Percentiles rank a stretch among this genome's conserved stretches.
Conservation (phyloP, 2,797 vertebrate species). For the Staurois parvus region DNA sequence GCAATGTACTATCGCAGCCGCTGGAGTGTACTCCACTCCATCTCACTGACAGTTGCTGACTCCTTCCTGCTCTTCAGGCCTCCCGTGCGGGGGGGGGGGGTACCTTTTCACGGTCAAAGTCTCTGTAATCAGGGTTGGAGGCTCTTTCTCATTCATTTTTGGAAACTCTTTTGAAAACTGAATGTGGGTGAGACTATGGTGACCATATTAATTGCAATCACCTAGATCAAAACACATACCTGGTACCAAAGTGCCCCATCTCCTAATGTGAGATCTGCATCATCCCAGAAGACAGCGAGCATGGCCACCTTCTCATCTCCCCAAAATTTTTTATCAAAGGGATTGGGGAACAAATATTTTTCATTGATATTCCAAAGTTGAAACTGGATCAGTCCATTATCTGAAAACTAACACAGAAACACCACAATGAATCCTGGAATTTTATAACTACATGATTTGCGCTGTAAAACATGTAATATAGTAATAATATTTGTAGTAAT, state of each 20-base stretch:
- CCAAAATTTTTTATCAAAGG: constrained; percentile 73
- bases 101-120: too few relatives aligned
- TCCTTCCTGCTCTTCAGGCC: too few relatives aligned
- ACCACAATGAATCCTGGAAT: not conserved
- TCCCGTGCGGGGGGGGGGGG: too few relatives aligned
- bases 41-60: too few relatives aligned
- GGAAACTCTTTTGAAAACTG: too few relatives aligned
- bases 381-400: constrained; percentile 84
- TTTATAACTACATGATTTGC: not conserved
- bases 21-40: too few relatives aligned
- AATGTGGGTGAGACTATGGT: too few relatives aligned
- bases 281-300: constrained; percentile 85
- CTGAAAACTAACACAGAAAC: constrained; percentile 78
- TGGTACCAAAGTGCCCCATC: constrained; percentile 78
- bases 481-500: not conserved
- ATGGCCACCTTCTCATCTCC: constrained; percentile 73
- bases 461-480: not conserved
- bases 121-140: too few relatives aligned
- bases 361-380: constrained; percentile 77
- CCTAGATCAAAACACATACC: constrained; percentile 67
- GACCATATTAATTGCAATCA: too few relatives aligned
- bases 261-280: constrained; percentile 80
- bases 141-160: too few relatives aligned
- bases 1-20: too few relatives aligned
- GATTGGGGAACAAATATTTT: constrained; percentile 77